Evolutionary conservation across 2,113 vertebrate genomes (phyloP), one percentile per base, ranked within the genome.

Genomic region (Hiodon tergisus): DNA sequence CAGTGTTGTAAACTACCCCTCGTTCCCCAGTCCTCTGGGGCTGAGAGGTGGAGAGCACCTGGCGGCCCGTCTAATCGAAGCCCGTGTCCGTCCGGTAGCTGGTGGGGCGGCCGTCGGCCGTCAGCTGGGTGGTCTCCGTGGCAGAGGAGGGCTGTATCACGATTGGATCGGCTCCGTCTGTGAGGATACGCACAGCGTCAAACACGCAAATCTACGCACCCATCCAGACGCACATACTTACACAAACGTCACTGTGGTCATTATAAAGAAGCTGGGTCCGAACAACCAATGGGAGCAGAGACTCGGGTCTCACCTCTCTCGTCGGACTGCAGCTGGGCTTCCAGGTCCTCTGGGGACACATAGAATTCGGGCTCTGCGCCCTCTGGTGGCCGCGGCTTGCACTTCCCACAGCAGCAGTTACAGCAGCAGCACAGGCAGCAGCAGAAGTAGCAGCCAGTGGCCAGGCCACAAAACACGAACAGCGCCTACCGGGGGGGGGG

Each of bases 401-500:
- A 99, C 81, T 89, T 94, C 9, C 97, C 97, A 51, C 97, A 99
- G 94, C 97, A 99, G 83, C 97, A 98, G 88, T 98, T 98, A 92
- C 95, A 99, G 90, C 97, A 99, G 88, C 97, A 99, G 84, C 97
- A 98, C 76, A 99, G 93, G 86, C 97, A 98, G 92, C 97, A 99
- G 79, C 97, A 98, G 92, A 96, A 99, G 81, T 98, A 99, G 89
- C 97, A 99, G 87, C 91, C 96, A 0, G 97, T 99, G 76, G 97
- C 94, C 76, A 98, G 87, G 57, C 96, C 97, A 0, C 97, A 99
- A 85, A 97, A 90, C 52, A 95, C 90, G 6, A 99, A 99, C 83
- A 99, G 89, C 14, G 95, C 95, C 97, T 99, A 88, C 13, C 5
- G 47, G 13, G n/a, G n/a, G 67, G 17, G 7, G 61, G 4, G 5